Evolutionary conservation across 2,888 invertebrate genomes (phyloP).

Genomic region (Coremacera marginata): DNA sequence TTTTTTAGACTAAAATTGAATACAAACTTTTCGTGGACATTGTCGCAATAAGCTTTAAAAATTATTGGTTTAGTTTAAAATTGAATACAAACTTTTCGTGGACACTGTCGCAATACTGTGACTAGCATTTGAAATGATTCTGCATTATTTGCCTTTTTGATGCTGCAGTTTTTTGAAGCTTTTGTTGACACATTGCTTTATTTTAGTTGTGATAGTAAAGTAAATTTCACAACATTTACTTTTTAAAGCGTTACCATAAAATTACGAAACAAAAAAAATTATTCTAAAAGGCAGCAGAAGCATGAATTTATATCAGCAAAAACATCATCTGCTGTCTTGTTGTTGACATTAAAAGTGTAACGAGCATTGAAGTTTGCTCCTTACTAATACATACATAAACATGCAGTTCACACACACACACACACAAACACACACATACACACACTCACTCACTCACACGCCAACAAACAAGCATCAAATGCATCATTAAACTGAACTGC

Average conservation of each 20-base stretch:
- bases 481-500: conserved; percentile 64
- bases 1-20: too few relatives aligned
- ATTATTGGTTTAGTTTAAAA: too few relatives aligned
- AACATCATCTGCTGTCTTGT: conserved; percentile 56
- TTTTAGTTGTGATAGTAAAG: neutral
- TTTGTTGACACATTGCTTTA: conserved; percentile 12
- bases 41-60: too few relatives aligned
- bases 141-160: neutral
- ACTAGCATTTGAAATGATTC: too few relatives aligned
- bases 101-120: too few relatives aligned
- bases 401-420: neutral
- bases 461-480: conserved; percentile 53
- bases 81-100: too few relatives aligned
- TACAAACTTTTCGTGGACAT: too few relatives aligned
- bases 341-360: conserved; percentile 59
- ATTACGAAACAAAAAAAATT: neutral
- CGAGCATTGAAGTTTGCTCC: conserved; percentile 52
- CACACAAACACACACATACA: neutral
- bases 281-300: neutral
- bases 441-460: neutral
- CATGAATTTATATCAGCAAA: neutral
- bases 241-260: neutral
- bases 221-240: conserved; percentile 8
- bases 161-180: conserved; percentile 1
- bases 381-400: neutral